A percentile compares a stretch with the other conserved stretches of the same genome.
These are phyloP conservation scores for Chaitophorus viminalis DNA, from an alignment of 2,888 invertebrate genomes.

Conservation along the genomic window DNA sequence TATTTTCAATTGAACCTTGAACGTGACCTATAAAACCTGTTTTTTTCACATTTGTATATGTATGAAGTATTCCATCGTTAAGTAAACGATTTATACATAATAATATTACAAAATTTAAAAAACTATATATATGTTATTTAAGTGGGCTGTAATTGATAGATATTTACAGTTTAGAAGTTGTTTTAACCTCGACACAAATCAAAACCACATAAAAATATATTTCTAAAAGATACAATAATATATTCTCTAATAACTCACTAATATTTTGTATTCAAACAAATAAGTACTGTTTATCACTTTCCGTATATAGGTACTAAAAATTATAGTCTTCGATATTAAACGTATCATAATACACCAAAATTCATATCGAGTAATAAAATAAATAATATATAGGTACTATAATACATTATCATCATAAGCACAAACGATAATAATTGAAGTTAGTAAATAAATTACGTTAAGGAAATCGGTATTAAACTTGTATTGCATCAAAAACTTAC, in stretches of 20 bases:
- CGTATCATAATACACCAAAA: not conserved
- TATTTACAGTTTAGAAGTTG: conserved; percentile 25
- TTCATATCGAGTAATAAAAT: not conserved
- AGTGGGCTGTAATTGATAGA: conserved; percentile 24
- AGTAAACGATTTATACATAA: conserved; percentile 27
- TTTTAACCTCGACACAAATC: conserved; percentile 35
- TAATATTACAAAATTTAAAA: conserved; percentile 31
- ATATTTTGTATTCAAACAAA: not conserved
- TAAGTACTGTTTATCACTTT: not conserved
- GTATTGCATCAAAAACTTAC: too few species aligned
- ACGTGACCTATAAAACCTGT: conserved; percentile 46
- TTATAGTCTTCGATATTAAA: not conserved
- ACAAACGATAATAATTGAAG: not conserved
- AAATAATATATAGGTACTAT: not conserved
- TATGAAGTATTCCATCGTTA: conserved; percentile 16
- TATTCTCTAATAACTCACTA: not conserved
- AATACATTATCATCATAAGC: not conserved
- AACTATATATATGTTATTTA: not conserved
- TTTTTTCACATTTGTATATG: not conserved
- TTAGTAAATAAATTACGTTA: not conserved
- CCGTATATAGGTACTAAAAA: not conserved
- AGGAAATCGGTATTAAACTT: not conserved
- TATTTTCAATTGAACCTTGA: conserved; percentile 35
- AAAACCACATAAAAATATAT: not conserved
- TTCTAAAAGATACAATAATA: not conserved